phyloP scores from a whole-genome alignment of 2,888 invertebrate species.

The Sturmia bella region DNA sequence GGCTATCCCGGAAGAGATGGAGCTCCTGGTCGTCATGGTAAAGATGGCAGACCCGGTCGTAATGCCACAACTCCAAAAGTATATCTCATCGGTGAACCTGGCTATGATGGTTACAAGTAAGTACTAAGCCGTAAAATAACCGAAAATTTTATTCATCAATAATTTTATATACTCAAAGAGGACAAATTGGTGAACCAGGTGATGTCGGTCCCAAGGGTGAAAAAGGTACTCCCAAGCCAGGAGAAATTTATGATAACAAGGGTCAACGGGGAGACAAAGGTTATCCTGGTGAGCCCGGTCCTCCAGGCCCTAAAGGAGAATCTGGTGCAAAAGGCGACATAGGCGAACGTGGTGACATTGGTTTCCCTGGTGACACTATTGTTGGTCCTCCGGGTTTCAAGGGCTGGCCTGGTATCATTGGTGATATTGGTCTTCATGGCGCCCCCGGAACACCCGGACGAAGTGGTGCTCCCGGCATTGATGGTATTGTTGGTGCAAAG shows the following conservation, averaged over 20 bases:
- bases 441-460: conserved; percentile 83
- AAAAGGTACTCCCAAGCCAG: conserved; percentile 84
- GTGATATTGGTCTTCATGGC: conserved; percentile 86
- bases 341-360: conserved; percentile 83
- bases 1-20: conserved; percentile 81
- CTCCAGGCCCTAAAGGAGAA: conserved; percentile 84
- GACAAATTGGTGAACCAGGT: conserved; percentile 83
- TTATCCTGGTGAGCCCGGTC: conserved; percentile 83
- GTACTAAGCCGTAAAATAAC: conserved; percentile 28
- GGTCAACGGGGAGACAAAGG: conserved; percentile 82
- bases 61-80: conserved; percentile 78
- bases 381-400: conserved; percentile 85
- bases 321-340: conserved; percentile 83
- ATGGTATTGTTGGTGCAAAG: conserved; percentile 80
- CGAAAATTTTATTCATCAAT: not conserved
- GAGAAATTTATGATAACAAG: conserved; percentile 82
- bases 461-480: conserved; percentile 81
- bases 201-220: conserved; percentile 82
- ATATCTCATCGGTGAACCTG: conserved; percentile 77
- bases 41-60: conserved; percentile 83
- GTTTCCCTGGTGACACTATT: conserved; percentile 82
- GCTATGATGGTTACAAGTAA: conserved; percentile 77
- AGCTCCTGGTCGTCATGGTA: conserved; percentile 82
- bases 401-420: conserved; percentile 86
- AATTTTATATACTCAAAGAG: conserved; percentile 72